Evolutionary conservation across 2,113 vertebrate genomes (phyloP).

Genomic region (Rutilus rutilus): DNA sequence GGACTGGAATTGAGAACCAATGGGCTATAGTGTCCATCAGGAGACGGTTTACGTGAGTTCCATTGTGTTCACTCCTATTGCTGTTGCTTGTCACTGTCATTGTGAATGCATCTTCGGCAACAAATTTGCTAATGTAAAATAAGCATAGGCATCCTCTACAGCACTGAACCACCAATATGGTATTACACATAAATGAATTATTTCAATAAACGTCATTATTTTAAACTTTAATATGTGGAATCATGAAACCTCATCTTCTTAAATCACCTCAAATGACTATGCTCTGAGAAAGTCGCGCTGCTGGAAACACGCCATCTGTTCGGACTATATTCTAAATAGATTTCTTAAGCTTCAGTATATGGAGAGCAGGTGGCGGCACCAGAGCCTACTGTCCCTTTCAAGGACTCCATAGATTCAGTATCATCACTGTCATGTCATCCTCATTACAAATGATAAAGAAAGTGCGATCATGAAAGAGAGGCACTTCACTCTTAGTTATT

Average conservation of each 20-base stretch:
- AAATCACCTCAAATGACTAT: not conserved
- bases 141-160: not conserved
- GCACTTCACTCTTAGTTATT: not conserved
- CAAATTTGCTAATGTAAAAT: not conserved
- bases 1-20: too few relatives aligned
- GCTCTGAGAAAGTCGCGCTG: conserved; percentile 11
- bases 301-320: conserved; percentile 60
- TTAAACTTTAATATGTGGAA: not conserved
- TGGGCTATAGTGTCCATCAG: too few relatives aligned
- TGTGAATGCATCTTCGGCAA: not conserved
- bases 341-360: conserved; percentile 29
- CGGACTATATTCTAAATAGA: conserved; percentile 54
- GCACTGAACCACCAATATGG: not conserved
- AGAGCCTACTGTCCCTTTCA: conserved; percentile 14
- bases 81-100: not conserved
- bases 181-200: not conserved
- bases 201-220: not conserved
- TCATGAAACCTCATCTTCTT: conserved; percentile 17
- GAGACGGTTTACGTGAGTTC: too few relatives aligned
- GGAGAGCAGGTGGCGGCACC: conserved; percentile 51
- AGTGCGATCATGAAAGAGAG: not conserved
- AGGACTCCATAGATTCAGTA: conserved; percentile 47
- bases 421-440: conserved; percentile 31
- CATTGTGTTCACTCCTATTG: not conserved
- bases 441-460: conserved; percentile 32